Evolutionary conservation across 2,113 vertebrate genomes (phyloP), one percentile per base, ranked within the genome.

Genomic region (Grallaria varia): DNA sequence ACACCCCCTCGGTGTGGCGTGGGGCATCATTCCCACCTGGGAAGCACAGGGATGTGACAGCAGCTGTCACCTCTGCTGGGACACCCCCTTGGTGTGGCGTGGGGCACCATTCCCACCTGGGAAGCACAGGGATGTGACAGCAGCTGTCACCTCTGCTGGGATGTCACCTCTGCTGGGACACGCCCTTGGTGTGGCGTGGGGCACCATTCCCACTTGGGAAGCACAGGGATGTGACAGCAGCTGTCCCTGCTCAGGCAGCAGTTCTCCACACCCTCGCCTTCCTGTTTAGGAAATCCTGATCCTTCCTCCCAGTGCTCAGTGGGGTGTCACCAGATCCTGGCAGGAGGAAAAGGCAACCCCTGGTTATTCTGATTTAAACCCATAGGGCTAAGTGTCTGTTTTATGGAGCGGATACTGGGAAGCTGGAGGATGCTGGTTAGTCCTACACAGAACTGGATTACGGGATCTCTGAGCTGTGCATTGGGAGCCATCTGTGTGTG

Each of bases 271-370:
- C 96, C 87, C 24, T 86, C 81, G 14, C 84, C 94, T 97, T 97
- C 97, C 96, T 97, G 97, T 96, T 96, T 95, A 91, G 95, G 96
- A 96, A 95, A 97, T 71, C 60, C 89, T 55, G 89, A 91, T 90
- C 96, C 91, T 92, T 95, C 95, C 68, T 71, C 74, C 89, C 87
- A 35, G 79, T 8, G 37, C 96, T 87, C 21, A 5, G 21, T 91
- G 95, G 97, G 90, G 45, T 97, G 93, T 86, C 90, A 95, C 92
- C 83, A 80, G 78, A 84, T 84, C 93, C 91, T 14, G 21, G 91
- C 71, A 67, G 81, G 92, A 93, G 92, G 59, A 68, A 87, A 53
- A 71, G 52, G 37, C 78, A 77, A 14, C 6, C 67, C 79, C 87
- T 66, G 86, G 66, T 89, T 95, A 11, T 55, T 69, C 78, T 72